These are phyloP conservation scores for Silurus lanzhouensis DNA, from an alignment of 2,797 vertebrate genomes.

Conservation along the genomic window DNA sequence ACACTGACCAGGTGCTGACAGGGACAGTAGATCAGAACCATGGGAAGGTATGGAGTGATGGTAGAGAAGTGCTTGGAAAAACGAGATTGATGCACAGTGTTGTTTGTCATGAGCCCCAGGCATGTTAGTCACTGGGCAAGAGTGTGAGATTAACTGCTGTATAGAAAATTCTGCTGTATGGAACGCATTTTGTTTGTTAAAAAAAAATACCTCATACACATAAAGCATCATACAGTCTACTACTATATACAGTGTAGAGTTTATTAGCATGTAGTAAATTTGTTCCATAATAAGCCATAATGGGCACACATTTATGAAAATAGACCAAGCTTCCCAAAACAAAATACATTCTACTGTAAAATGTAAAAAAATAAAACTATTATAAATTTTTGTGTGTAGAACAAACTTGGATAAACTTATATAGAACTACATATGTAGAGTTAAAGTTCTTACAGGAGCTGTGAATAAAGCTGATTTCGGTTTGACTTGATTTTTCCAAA, in stretches of 20 bases:
- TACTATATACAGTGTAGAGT: too few relatives aligned
- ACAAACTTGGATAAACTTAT: background rate
- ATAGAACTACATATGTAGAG: background rate
- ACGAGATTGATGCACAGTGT: background rate
- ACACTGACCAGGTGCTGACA: conserved; percentile 44
- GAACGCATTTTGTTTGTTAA: too few relatives aligned
- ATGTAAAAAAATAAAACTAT: background rate
- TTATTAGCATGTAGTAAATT: background rate
- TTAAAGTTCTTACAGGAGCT: background rate
- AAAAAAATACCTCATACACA: too few relatives aligned
- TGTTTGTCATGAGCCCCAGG: background rate
- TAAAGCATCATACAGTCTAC: too few relatives aligned
- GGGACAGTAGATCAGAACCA: conserved; percentile 19
- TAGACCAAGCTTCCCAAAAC: background rate
- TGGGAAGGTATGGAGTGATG: background rate
- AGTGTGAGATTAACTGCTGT: background rate
- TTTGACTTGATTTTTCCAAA: background rate
- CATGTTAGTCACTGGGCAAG: background rate
- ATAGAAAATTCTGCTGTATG: too few relatives aligned
- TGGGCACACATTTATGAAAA: background rate
- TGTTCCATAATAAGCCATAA: background rate
- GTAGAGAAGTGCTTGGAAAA: conserved; percentile 2
- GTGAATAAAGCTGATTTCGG: background rate
- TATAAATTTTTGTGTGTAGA: background rate
- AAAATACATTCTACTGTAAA: background rate